phyloP scores from a whole-genome alignment of 30 jellyfish, hydroid and myxozoan species.

The Catostylus mosaicus region DNA sequence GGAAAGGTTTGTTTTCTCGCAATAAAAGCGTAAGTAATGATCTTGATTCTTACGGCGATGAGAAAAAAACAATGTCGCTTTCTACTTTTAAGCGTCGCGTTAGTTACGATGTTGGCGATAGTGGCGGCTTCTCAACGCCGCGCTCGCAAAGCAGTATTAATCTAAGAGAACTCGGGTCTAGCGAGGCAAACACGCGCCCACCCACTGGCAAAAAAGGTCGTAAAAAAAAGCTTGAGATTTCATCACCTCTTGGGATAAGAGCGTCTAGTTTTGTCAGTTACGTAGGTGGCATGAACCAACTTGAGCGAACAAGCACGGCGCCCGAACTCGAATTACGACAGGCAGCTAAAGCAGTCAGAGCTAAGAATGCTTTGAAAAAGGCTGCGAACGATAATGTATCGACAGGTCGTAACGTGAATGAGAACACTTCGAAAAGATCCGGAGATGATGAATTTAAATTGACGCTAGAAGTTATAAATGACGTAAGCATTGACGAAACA shows the following conservation, averaged over 20 bases:
- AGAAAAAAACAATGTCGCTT: constrained; percentile 45
- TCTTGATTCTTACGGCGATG: constrained; percentile 45
- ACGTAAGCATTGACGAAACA: constrained; percentile 45
- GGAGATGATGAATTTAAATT: constrained; percentile 15
- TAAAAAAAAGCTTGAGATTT: constrained; percentile 68
- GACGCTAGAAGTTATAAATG: constrained; percentile 41
- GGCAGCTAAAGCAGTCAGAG: constrained; percentile 46
- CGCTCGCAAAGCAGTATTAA: constrained; percentile 75
- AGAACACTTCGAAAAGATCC: neutral
- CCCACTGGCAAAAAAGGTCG: constrained; percentile 43
- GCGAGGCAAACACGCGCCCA: constrained; percentile 32
- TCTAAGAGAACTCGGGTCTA: constrained; percentile 58
- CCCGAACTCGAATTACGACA: constrained; percentile 60
- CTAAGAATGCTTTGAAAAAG: constrained; percentile 10
- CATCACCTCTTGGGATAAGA: constrained; percentile 69
- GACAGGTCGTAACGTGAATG: constrained; percentile 4
- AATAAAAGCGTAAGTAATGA: constrained; percentile 65
- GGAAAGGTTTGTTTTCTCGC: constrained; percentile 89
- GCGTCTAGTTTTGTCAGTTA: constrained; percentile 73
- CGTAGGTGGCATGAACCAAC: constrained; percentile 70
- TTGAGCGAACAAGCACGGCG: constrained; percentile 65
- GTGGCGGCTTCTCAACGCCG: constrained; percentile 38
- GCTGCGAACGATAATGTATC: constrained; percentile 1
- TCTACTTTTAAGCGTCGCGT: constrained; percentile 47
- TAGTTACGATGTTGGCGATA: constrained; percentile 46